Conservation (phyloP, 2,113 vertebrate species). For the Limanda limanda region DNA sequence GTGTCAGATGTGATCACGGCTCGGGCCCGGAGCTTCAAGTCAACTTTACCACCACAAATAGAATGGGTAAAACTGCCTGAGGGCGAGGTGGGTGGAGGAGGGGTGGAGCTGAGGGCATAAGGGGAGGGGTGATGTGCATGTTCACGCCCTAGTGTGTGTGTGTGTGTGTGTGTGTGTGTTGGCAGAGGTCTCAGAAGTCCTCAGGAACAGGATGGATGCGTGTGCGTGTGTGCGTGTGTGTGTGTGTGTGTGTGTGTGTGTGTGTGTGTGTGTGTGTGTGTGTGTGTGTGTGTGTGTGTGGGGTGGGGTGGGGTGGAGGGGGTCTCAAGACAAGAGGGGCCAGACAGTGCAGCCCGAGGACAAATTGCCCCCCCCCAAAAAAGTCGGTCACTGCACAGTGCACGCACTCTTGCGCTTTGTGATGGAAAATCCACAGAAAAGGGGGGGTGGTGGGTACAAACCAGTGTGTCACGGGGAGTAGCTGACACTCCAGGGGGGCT, state of each 20-base stretch:
- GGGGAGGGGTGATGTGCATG: constrained; percentile 25
- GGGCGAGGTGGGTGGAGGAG: constrained; percentile 36
- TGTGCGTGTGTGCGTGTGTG: constrained; percentile 14
- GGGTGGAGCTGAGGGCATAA: not conserved
- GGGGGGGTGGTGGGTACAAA: not conserved
- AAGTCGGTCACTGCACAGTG: constrained; percentile 78
- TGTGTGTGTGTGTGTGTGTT: constrained; percentile 42
- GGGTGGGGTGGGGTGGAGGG: no score
- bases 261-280: not conserved
- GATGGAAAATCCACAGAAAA: constrained; percentile 43
- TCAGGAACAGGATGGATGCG: constrained; percentile 33
- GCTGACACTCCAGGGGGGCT: constrained; percentile 55
- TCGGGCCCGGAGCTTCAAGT: constrained; percentile 42
- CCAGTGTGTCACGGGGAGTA: constrained; percentile 51
- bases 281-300: constrained; percentile 11
- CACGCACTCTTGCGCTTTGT: constrained; percentile 65
- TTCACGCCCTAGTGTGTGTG: constrained; percentile 52
- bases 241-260: not conserved
- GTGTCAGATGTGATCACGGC: constrained; percentile 69
- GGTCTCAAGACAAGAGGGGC: constrained; percentile 64
- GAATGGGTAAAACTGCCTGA: constrained; percentile 39
- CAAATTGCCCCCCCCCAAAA: constrained; percentile 63
- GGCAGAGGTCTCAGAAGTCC: constrained; percentile 51
- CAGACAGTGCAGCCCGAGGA: constrained; percentile 75
- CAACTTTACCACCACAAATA: constrained; percentile 38